Evolutionary conservation across 2,888 invertebrate species (phyloP).

Genomic region (Malacosoma neustria): DNA sequence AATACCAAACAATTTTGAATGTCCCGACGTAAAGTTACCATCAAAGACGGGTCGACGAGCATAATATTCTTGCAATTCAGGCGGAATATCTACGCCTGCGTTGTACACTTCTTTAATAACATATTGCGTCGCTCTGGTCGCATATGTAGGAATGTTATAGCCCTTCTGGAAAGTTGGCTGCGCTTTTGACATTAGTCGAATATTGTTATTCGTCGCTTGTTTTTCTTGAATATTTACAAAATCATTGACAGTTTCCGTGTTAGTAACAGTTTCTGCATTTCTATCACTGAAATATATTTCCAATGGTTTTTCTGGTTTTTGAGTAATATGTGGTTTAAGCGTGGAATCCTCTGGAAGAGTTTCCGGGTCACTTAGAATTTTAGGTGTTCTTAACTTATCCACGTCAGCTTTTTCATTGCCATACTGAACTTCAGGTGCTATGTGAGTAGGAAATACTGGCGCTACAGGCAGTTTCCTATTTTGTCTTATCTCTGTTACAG

Average conservation of each 20-base stretch:
- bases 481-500: slow-evolving; percentile 23
- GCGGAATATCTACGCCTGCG: slow-evolving; percentile 20
- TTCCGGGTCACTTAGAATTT: slow-evolving; percentile 31
- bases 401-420: slow-evolving; percentile 63
- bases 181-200: slow-evolving; percentile 19
- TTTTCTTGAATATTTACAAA: slow-evolving; percentile 37
- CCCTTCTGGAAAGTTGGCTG: slow-evolving; percentile 22
- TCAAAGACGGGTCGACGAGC: slow-evolving; percentile 23
- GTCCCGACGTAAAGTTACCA: slow-evolving; percentile 73
- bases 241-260: slow-evolving; percentile 45
- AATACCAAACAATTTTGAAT: slow-evolving; percentile 77
- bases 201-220: slow-evolving; percentile 22
- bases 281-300: slow-evolving; percentile 53
- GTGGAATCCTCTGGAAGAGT: slow-evolving; percentile 41
- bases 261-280: slow-evolving; percentile 34
- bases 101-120: slow-evolving; percentile 17
- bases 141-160: slow-evolving; percentile 7
- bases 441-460: slow-evolving; percentile 57
- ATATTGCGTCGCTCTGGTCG: slow-evolving; percentile 11
- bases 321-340: slow-evolving; percentile 60
- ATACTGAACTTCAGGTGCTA: slow-evolving; percentile 68
- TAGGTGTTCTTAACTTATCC: slow-evolving; percentile 44
- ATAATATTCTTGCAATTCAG: slow-evolving; percentile 35
- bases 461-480: slow-evolving; percentile 38
- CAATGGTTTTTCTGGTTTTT: slow-evolving; percentile 59